A percentile compares a stretch with the other conserved stretches of the same genome.
Evolutionary conservation across 53 echinoderm and acorn worm genomes (phyloP).

Genomic region (Holothuria leucospilota): DNA sequence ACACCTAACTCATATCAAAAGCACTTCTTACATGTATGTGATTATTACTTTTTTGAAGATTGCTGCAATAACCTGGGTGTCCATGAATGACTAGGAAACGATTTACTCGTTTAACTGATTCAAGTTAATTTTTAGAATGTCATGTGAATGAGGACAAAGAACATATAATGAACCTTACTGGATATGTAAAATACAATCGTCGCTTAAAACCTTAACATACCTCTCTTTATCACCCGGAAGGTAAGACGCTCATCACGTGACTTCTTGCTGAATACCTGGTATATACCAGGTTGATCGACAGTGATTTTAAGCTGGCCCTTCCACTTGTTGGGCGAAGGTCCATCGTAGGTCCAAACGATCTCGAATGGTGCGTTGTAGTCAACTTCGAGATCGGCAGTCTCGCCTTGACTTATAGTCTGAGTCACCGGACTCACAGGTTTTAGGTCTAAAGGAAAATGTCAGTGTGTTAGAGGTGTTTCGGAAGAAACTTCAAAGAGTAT

Average conservation of each 20-base stretch:
- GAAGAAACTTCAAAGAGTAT: too few species aligned
- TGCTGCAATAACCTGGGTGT: too few species aligned
- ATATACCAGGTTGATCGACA: constrained; percentile 5
- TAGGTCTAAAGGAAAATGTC: background rate
- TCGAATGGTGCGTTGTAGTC: background rate
- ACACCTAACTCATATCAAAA: too few species aligned
- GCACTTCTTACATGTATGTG: too few species aligned
- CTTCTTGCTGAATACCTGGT: constrained; percentile 19
- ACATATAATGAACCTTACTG: too few species aligned
- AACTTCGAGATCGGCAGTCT: background rate
- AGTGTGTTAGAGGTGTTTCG: too few species aligned
- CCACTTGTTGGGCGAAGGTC: background rate
- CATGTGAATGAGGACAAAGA: too few species aligned
- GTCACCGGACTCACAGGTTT: constrained; percentile 6
- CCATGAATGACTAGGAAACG: too few species aligned
- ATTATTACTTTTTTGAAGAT: too few species aligned
- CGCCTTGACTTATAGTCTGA: constrained; percentile 12
- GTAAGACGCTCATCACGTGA: constrained; percentile 4
- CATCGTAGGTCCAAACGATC: constrained; percentile 15
- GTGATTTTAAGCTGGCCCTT: background rate
- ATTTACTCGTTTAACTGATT: too few species aligned
- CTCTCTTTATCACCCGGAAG: constrained; percentile 21
- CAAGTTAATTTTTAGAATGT: too few species aligned
- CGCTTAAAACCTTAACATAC: background rate
- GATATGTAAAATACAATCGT: too few species aligned